phyloP scores from a whole-genome alignment of 64 coral and sea anemone species.

The Montipora foliosa region DNA sequence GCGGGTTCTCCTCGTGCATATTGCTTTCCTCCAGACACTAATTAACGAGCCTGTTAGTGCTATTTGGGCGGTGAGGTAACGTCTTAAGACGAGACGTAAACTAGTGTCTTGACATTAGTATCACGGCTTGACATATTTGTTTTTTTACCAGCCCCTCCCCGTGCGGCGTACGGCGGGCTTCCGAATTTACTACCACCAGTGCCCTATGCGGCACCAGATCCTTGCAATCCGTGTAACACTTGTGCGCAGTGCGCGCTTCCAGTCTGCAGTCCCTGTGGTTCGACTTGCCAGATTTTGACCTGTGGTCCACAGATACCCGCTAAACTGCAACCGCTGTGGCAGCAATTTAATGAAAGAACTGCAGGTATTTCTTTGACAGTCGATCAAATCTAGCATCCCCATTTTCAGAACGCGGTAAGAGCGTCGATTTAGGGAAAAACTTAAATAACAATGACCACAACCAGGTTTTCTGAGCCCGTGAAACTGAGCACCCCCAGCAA shows the following conservation, averaged over 20 bases:
- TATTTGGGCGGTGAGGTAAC: too few relatives aligned
- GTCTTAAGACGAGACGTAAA: too few relatives aligned
- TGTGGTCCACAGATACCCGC: slow-evolving; percentile 66
- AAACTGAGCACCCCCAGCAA: too few relatives aligned
- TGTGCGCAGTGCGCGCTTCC: slow-evolving; percentile 44
- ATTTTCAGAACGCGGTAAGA: too few relatives aligned
- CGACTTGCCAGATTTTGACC: slow-evolving; percentile 6
- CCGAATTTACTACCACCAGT: slow-evolving; percentile 24
- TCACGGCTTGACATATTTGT: not conserved
- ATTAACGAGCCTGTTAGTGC: too few relatives aligned
- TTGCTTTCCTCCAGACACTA: too few relatives aligned
- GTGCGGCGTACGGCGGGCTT: slow-evolving; percentile 8
- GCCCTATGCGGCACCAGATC: slow-evolving; percentile 6
- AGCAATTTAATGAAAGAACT: slow-evolving; percentile 83
- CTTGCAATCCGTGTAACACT: slow-evolving; percentile 59
- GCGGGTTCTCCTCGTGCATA: too few relatives aligned
- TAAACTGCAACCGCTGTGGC: slow-evolving; percentile 75
- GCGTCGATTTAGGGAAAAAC: too few relatives aligned
- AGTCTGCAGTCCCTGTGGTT: slow-evolving; percentile 38
- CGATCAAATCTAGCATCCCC: too few relatives aligned
- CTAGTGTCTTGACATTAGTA: too few relatives aligned
- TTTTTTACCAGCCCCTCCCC: not conserved
- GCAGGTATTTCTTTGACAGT: slow-evolving; percentile 56
- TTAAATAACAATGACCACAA: too few relatives aligned
- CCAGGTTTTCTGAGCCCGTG: too few relatives aligned